Evolutionary conservation across 2,797 vertebrate genomes (phyloP).

Genomic region (Cichlasoma orientale): DNA sequence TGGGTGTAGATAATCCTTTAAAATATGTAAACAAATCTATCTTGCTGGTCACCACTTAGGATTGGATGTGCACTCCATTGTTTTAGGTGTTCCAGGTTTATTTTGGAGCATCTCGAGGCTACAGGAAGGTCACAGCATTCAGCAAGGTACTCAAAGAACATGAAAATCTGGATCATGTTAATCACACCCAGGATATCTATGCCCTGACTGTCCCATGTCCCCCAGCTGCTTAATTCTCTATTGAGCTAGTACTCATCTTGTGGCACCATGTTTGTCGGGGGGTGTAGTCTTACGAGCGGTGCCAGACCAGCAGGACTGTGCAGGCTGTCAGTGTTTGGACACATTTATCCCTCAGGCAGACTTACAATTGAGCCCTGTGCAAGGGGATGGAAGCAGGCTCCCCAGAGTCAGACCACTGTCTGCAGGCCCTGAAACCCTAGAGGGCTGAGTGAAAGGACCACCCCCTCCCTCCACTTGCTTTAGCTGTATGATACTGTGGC

Average conservation of each 20-base stretch:
- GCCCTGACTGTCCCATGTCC: conserved; percentile 53
- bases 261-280: conserved; percentile 67
- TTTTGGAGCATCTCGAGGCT: conserved; percentile 8
- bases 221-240: conserved; percentile 65
- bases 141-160: conserved; percentile 42
- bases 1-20: not conserved
- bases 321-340: conserved; percentile 73
- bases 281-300: conserved; percentile 73
- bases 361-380: conserved; percentile 82
- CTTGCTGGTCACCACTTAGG: not conserved
- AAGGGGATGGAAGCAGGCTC: conserved; percentile 70
- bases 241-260: conserved; percentile 65
- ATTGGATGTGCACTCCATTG: not conserved
- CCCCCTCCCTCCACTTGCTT: conserved; percentile 68
- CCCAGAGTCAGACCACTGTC: conserved; percentile 75
- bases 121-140: conserved; percentile 51
- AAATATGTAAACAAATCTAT: not conserved
- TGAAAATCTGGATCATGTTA: conserved; percentile 75
- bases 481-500: conserved; percentile 76
- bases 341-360: conserved; percentile 65
- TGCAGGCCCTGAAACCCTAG: conserved; percentile 80
- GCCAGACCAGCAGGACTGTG: conserved; percentile 63
- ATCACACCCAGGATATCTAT: conserved; percentile 68
- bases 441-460: conserved; percentile 78
- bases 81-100: not conserved